Base-by-base conservation (phyloP, 2,113 vertebrate genomes). In the Halichoeres trimaculatus region DNA sequence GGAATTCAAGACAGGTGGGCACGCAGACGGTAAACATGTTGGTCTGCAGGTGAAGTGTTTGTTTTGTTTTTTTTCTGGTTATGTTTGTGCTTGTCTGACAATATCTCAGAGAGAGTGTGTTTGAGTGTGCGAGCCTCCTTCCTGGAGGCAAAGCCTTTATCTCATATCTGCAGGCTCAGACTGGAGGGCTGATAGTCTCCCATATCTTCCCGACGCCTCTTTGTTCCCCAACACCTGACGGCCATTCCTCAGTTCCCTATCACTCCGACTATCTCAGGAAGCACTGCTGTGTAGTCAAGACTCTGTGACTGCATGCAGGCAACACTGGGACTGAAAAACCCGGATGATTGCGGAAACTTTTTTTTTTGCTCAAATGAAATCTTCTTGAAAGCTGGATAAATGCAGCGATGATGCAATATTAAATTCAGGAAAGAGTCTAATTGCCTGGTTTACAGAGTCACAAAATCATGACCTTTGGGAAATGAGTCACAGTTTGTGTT, bases 201-300 rank as follows among this genome's bases (percentile, higher is more conserved):
- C 80, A 67, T 78, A 75, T 88, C 84, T 88, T 62, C 67, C 84
- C 59, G 84, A 86, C 22, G 66, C 83, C 80, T 87, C 87, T 91
- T 93, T 92, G 88, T 93, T 94, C 80, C 72, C 68, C 61, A 80
- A 80, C 92, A 91, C 91, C 88, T 91, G 84, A 81, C 53, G 63
- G 73, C 86, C 67, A 86, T 77, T 73, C 48, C 77, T 78, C 50
- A 65, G 38, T 70, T 83, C 50, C 54, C 52, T 86, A 88, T 88
- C 87, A 22, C 60, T 36, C 41, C 26, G 55, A 57, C 34, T 60
- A 90, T 90, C 87, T 88, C 74, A 51, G 53, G 66, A 85, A 89
- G 71, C 65, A 34, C 73, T n/a, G 83, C 85, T 83, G 67, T 75
- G 78, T 81, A 87, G 66, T 80, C 74, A 67, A 62, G 62, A 55